phyloP scores from a whole-genome alignment of 1,140 invertebrate species.

The Drosophila lacteicornis region DNA sequence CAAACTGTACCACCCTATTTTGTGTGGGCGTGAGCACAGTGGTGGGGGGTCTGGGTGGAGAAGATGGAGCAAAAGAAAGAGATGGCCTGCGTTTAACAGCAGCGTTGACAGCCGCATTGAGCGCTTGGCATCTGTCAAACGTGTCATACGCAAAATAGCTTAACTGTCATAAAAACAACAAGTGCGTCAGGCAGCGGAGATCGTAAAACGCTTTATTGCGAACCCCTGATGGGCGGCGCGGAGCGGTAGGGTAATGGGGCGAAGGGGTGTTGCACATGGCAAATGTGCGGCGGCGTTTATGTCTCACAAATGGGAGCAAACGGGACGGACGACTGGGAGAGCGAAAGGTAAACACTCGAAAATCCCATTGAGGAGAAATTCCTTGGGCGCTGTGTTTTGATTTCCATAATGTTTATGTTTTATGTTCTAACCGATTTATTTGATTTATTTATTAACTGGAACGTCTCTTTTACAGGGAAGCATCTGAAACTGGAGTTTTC shows the following conservation, averaged over 20 bases:
- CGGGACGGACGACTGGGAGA: not conserved
- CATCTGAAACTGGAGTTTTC: too few species aligned
- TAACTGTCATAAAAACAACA: slow-evolving; percentile 80
- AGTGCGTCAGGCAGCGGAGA: slow-evolving; percentile 45
- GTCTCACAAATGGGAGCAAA: slow-evolving; percentile 49
- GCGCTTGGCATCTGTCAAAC: slow-evolving; percentile 76
- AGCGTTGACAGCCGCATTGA: slow-evolving; percentile 65
- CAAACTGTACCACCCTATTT: slow-evolving; percentile 1
- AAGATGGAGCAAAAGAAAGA: not conserved
- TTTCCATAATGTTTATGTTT: slow-evolving; percentile 42
- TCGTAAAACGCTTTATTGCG: slow-evolving; percentile 79
- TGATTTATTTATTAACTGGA: slow-evolving; percentile 74
- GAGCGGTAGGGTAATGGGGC: not conserved
- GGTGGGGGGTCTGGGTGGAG: not conserved
- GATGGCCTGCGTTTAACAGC: slow-evolving; percentile 60
- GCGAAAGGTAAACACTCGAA: slow-evolving; percentile 34
- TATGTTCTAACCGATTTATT: slow-evolving; percentile 71
- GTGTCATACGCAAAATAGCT: slow-evolving; percentile 83
- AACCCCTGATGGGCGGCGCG: slow-evolving; percentile 12
- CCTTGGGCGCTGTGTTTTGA: slow-evolving; percentile 33
- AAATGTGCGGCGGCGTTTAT: slow-evolving; percentile 70
- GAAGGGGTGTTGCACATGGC: slow-evolving; percentile 40
- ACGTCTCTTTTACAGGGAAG: not conserved
- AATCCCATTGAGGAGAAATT: slow-evolving; percentile 39
- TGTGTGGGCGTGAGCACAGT: slow-evolving; percentile 5